A percentile compares a stretch with the other conserved stretches of the same genome.
These are phyloP conservation scores for Cerastis rubricosa DNA, from an alignment of 2,888 invertebrate genomes.

Conservation along the genomic window DNA sequence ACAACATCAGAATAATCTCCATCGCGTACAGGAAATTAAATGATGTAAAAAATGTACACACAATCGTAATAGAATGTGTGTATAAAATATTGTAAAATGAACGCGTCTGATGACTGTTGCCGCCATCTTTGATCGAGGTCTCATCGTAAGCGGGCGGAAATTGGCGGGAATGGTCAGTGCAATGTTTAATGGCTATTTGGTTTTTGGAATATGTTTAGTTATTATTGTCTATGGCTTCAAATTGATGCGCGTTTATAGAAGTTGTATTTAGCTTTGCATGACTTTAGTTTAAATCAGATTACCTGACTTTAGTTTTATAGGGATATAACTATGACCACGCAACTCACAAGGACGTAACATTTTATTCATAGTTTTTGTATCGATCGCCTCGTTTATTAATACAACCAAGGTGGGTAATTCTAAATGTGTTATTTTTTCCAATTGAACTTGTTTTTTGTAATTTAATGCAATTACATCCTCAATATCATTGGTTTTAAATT, in stretches of 20 bases:
- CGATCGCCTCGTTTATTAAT: neutral
- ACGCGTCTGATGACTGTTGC: constrained; percentile 58
- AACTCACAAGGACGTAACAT: neutral
- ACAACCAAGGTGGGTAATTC: neutral
- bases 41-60: constrained; percentile 65
- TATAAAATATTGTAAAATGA: constrained; percentile 62
- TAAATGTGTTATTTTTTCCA: neutral
- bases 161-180: constrained; percentile 33
- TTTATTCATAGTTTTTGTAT: neutral
- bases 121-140: constrained; percentile 60
- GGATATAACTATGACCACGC: neutral
- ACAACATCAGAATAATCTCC: constrained; percentile 57
- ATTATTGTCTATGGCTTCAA: neutral
- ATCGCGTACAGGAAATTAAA: constrained; percentile 62
- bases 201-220: constrained; percentile 11
- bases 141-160: constrained; percentile 53
- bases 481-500: constrained; percentile 25
- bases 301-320: neutral
- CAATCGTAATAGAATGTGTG: constrained; percentile 58
- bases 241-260: constrained; percentile 1
- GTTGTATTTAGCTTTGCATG: neutral
- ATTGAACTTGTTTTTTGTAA: constrained; percentile 4
- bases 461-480: neutral
- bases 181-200: constrained; percentile 20
- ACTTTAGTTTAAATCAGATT: constrained; percentile 1